Evolutionary conservation across 2,797 vertebrate genomes (phyloP).

Genomic region (Orientallactaga sibirica): DNA sequence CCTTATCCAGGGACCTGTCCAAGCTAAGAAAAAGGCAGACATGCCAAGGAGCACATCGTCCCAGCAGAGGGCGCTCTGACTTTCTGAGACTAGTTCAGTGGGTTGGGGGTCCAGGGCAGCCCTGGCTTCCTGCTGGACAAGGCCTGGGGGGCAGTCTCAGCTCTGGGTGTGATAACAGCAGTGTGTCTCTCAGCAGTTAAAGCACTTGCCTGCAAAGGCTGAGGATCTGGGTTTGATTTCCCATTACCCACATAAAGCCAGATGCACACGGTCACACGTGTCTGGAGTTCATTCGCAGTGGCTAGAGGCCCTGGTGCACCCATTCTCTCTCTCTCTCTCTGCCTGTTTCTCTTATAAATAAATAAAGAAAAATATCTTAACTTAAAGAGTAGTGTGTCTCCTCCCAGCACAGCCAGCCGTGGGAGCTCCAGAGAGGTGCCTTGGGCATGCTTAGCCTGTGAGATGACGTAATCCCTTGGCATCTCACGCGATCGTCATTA

Average conservation of each 20-base stretch:
- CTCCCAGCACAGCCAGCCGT: not conserved
- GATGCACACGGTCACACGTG: too few relatives aligned
- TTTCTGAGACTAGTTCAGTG: not conserved
- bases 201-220: too few relatives aligned
- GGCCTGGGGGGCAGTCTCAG: not conserved
- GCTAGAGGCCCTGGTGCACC: too few relatives aligned
- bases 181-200: not conserved
- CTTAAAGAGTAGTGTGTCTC: not conserved
- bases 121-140: not conserved
- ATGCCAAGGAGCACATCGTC: conserved; percentile 16
- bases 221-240: too few relatives aligned
- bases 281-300: too few relatives aligned
- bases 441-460: not conserved
- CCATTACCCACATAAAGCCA: too few relatives aligned
- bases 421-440: not conserved
- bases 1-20: not conserved
- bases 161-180: not conserved
- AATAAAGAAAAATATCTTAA: too few relatives aligned
- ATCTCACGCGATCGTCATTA: not conserved
- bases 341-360: too few relatives aligned
- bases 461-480: not conserved
- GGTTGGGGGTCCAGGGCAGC: not conserved
- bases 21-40: not conserved
- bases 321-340: too few relatives aligned
- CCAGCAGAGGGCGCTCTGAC: not conserved